A percentile compares a stretch with the other conserved stretches of the same genome.
These are phyloP conservation scores for Oscheius sp. DNA, from an alignment of 2,888 invertebrate genomes.

Conservation along the genomic window DNA sequence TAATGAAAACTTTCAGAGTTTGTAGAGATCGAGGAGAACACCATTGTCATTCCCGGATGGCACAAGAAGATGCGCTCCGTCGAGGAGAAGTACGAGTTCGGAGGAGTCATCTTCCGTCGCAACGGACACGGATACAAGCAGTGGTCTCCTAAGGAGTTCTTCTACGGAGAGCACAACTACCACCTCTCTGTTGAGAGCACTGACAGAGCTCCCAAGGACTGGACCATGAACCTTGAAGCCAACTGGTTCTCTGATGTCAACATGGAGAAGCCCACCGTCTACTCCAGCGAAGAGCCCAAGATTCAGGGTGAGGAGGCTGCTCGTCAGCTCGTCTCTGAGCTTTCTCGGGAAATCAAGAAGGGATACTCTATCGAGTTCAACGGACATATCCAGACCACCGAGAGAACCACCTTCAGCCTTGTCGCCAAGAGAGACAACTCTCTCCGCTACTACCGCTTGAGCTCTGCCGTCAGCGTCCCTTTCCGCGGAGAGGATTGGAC, in stretches of 20 bases:
- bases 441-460: constrained; percentile 41
- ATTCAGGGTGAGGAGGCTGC: constrained; percentile 35
- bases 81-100: constrained; percentile 39
- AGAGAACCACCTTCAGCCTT: constrained; percentile 32
- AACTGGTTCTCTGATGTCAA: not conserved
- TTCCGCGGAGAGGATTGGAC: constrained; percentile 49
- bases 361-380: constrained; percentile 3
- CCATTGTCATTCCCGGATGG: constrained; percentile 52
- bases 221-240: not conserved
- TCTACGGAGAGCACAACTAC: constrained; percentile 60
- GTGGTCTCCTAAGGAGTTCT: constrained; percentile 42
- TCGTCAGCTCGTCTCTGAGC: constrained; percentile 13
- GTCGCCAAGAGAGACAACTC: constrained; percentile 38
- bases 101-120: constrained; percentile 51
- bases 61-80: constrained; percentile 41
- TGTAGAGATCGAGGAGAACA: constrained; percentile 60
- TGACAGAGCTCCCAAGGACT: constrained; percentile 37
- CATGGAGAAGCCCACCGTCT: constrained; percentile 38
- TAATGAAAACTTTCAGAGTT: constrained; percentile 22
- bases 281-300: constrained; percentile 43
- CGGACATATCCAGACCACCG: constrained; percentile 11
- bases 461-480: constrained; percentile 29
- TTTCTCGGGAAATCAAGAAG: constrained; percentile 36
- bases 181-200: constrained; percentile 46
- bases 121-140: constrained; percentile 49